Conservation (phyloP, 2,888 invertebrate genomes). For the Chloroclystis v-ata region DNA sequence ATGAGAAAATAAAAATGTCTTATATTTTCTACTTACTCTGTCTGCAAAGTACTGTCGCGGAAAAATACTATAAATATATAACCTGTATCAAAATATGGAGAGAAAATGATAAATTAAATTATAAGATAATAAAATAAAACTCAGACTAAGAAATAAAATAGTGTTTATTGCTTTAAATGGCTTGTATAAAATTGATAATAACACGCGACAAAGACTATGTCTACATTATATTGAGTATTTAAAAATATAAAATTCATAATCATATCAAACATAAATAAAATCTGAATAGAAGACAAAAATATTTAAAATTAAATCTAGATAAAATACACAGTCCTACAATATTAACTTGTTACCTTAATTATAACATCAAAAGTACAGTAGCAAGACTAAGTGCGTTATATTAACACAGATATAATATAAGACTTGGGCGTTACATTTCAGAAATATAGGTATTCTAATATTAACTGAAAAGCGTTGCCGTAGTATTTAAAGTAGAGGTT, state of each 20-base stretch:
- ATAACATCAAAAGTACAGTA: slow-evolving; percentile 1
- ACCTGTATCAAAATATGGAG: too few relatives aligned
- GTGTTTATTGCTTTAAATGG: slow-evolving; percentile 16
- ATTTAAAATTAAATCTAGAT: background rate
- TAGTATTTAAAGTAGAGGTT: too few relatives aligned
- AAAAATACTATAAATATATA: too few relatives aligned
- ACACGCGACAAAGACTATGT: background rate
- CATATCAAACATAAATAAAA: background rate
- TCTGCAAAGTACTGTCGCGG: too few relatives aligned
- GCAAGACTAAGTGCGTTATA: slow-evolving; percentile 1
- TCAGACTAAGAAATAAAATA: background rate
- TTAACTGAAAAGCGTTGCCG: too few relatives aligned
- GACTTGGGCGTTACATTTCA: too few relatives aligned
- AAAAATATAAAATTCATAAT: background rate
- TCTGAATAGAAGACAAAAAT: background rate
- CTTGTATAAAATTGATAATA: slow-evolving; percentile 21
- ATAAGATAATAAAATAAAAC: background rate
- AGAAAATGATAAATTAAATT: too few relatives aligned
- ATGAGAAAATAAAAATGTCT: background rate
- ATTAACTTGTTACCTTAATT: background rate
- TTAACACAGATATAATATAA: background rate
- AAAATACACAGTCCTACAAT: background rate
- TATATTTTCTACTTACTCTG: too few relatives aligned
- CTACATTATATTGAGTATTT: background rate
- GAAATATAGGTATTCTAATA: too few relatives aligned